Base-by-base conservation (phyloP, 2,888 invertebrate genomes). In the Lasioglossum figueresi region DNA sequence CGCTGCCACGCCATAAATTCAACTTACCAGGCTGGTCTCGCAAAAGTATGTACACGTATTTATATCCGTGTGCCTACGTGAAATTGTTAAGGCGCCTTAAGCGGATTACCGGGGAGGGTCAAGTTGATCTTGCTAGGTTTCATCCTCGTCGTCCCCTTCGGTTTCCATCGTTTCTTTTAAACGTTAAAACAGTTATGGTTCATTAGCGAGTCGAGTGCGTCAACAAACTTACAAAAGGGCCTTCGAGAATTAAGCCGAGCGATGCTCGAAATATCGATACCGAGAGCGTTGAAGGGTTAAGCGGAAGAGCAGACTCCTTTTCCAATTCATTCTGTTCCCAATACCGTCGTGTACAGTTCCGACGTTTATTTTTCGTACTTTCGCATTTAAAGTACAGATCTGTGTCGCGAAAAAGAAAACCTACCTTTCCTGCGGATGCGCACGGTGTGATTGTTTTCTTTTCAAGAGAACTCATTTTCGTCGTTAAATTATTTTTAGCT, bases 61-160 rank as follows among this genome's bases (percentile, higher is more conserved):
- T 91, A 89, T 91, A 88, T 91, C 88, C 79, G 85, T 88, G 86
- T 88, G 90, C 82, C 83, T 88, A 88, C 82, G 89, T 91, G 89
- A 93, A 94, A 93, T 93, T 92, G 92, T 93, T 90, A 93, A 92
- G 91, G 88, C 91, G 91, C 79, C 87, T 90, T 94, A 94, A 94
- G 94, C 93, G 93, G 94, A 94, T 94, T 94, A 94, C 88, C 89
- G 85, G 88, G 80, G 79, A 91, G 84, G 85, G 91, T 93, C 91
- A 93, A 93, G 89, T 91, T 91, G 91, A 91, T 89, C 93, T 93
- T 92, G 89, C 89, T 90, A 91, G 93, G 92, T 88, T 93, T 94
- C 94, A 85, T 88, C 75, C 63, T 83, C 84, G 72, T 63, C 79
- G 78, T 74, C 80, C 83, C 83, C 74, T 85, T 75, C 63, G 80